A percentile compares a stretch with the other conserved stretches of the same genome.
phyloP scores from a whole-genome alignment of 30 jellyfish, hydroid and myxozoan genomes.

The Catostylus mosaicus region DNA sequence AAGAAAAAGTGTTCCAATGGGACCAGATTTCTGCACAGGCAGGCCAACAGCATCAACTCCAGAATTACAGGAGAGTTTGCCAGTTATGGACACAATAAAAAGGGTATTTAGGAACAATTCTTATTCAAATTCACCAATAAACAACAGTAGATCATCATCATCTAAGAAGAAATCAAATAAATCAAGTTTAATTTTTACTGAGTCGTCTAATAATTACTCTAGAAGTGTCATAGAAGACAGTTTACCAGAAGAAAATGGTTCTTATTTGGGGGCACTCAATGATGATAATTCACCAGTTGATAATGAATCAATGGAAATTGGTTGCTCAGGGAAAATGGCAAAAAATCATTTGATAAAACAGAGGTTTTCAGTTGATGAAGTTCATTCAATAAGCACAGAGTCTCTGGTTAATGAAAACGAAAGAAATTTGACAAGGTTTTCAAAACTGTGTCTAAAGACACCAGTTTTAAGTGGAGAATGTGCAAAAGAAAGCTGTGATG shows the following conservation, averaged over 20 bases:
- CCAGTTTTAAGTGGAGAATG: background rate
- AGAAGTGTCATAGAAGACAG: constrained; percentile 68
- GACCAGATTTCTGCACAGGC: background rate
- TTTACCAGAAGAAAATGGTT: constrained; percentile 26
- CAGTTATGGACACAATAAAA: constrained; percentile 38
- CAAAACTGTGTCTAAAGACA: background rate
- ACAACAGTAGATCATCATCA: background rate
- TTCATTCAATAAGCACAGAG: background rate
- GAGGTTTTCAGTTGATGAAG: background rate
- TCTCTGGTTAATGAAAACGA: background rate
- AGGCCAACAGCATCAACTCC: constrained; percentile 25
- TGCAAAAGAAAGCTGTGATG: background rate
- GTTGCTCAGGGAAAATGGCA: background rate
- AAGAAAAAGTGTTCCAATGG: background rate
- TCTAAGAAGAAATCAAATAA: background rate
- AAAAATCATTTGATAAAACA: background rate
- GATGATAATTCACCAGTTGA: background rate
- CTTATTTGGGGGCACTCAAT: constrained; percentile 9
- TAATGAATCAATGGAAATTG: background rate
- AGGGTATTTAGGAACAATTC: background rate
- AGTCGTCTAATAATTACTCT: constrained; percentile 10
- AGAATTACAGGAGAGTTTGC: background rate
- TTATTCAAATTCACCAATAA: background rate
- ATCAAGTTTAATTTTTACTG: background rate
- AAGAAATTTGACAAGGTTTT: background rate